Conservation (phyloP, 2,888 invertebrate genomes). For the Zhengitettix transpicula region DNA sequence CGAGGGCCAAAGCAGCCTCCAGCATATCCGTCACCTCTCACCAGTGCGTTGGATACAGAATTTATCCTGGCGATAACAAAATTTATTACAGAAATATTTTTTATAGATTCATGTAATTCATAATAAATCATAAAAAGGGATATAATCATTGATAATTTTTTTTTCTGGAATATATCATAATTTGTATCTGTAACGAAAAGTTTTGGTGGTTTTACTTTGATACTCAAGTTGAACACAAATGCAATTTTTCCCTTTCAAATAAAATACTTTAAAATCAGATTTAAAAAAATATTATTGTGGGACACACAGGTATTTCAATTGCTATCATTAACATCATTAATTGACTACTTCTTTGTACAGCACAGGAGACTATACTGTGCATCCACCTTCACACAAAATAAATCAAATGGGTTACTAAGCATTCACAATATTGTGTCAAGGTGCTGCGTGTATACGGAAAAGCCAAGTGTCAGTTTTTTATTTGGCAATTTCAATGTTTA, state of each 20-base stretch:
- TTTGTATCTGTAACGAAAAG: too few relatives aligned
- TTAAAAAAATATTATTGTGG: neutral
- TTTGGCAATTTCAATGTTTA: too few relatives aligned
- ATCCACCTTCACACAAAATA: too few relatives aligned
- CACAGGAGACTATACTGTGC: too few relatives aligned
- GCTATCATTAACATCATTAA: neutral
- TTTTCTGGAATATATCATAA: neutral
- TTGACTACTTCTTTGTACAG: too few relatives aligned
- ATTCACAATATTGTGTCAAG: too few relatives aligned
- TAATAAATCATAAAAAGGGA: neutral
- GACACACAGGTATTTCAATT: neutral
- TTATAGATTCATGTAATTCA: neutral
- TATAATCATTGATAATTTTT: neutral
- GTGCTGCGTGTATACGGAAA: too few relatives aligned
- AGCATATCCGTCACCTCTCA: slow-evolving; percentile 66
- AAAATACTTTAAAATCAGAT: neutral
- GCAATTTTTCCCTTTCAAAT: neutral
- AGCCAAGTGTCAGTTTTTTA: too few relatives aligned
- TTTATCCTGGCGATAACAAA: slow-evolving; percentile 49
- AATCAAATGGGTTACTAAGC: too few relatives aligned
- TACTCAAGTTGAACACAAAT: neutral
- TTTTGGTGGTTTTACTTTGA: too few relatives aligned
- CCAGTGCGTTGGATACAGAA: slow-evolving; percentile 88
- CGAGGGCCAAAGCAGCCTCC: slow-evolving; percentile 74
- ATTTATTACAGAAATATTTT: neutral